Base-by-base conservation (phyloP, 2,113 vertebrate species). In the Stegastes partitus region DNA sequence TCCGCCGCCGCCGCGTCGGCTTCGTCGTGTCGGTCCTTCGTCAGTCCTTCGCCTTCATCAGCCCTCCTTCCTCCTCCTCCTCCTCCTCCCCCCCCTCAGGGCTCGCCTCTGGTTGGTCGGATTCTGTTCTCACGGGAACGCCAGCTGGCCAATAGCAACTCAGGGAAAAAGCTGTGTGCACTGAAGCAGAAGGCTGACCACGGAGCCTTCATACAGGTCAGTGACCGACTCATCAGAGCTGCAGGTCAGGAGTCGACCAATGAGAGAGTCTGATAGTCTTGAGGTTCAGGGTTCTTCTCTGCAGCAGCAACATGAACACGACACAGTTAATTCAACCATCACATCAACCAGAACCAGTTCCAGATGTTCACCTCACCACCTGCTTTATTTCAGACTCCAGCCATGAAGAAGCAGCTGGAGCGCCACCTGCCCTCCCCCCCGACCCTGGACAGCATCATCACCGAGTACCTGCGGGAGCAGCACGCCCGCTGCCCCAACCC, bases 401-500 rank as follows among this genome's bases (percentile, higher is more conserved):
- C 98, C 77, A 96, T 99, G 95, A 98, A 96, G 94, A 99, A 98
- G 83, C 97, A 97, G 92, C 68, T 96, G 93, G 98, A 99, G 89
- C 95, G 95, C 69, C 96, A 96, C 86, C 95, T 96, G 31, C 97
- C 97, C 53, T 97, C 97, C 49, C 98, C 98, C 1, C 98, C 98
- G 21, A 95, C 96, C 0, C 93, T 99, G 81, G 98, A 99, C 95
- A 96, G 96, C 92, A 99, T 99, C 94, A 98, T 99, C 93, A 99
- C 97, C 3, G 98, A 99, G 86, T 99, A 99, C 89, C 95, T 99
- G 92, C 94, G 98, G 81, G 97, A 99, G 83, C 98, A 99, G 79
- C 98, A 99, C 0, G 97, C 98, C 15, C 97, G 96, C 89, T 99
- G 98, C 94, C 97, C 96, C 91, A 98, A 99, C 87, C 98, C 98